These are phyloP conservation scores for Decapterus maruadsi DNA, from an alignment of 2,797 vertebrate species.

Conservation along the genomic window DNA sequence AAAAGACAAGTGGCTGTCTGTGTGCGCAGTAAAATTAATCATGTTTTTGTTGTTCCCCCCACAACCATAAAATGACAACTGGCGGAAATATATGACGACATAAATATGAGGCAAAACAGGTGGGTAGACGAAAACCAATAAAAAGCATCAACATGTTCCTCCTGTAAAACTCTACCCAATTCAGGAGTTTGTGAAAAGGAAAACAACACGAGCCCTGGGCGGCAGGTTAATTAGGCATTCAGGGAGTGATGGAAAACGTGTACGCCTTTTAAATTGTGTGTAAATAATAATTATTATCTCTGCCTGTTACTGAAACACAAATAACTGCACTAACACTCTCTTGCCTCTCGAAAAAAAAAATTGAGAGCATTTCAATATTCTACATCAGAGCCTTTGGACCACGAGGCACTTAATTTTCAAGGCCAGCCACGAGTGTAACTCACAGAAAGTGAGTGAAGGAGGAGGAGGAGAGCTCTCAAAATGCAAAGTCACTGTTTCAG, in stretches of 20 bases:
- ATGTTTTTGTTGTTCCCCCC: slow-evolving; percentile 35
- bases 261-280: slow-evolving; percentile 3
- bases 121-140: slow-evolving; percentile 1
- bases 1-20: background rate
- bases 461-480: slow-evolving; percentile 44
- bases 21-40: slow-evolving; percentile 42
- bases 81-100: slow-evolving; percentile 37
- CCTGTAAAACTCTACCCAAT: slow-evolving; percentile 34
- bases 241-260: slow-evolving; percentile 26
- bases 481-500: slow-evolving; percentile 56
- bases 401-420: slow-evolving; percentile 53
- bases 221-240: slow-evolving; percentile 54
- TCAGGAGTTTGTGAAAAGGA: slow-evolving; percentile 47
- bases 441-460: slow-evolving; percentile 33
- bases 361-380: slow-evolving; percentile 32
- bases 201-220: slow-evolving; percentile 51
- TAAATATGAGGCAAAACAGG: slow-evolving; percentile 44
- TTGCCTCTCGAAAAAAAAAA: slow-evolving; percentile 32
- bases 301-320: slow-evolving; percentile 13
- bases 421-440: slow-evolving; percentile 50
- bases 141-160: slow-evolving; percentile 19
- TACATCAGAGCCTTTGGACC: slow-evolving; percentile 49
- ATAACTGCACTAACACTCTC: slow-evolving; percentile 9
- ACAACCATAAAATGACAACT: slow-evolving; percentile 39
- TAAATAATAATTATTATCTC: slow-evolving; percentile 40